Conservation (phyloP, 2,888 invertebrate genomes). For the Tupiocoris notatus region DNA sequence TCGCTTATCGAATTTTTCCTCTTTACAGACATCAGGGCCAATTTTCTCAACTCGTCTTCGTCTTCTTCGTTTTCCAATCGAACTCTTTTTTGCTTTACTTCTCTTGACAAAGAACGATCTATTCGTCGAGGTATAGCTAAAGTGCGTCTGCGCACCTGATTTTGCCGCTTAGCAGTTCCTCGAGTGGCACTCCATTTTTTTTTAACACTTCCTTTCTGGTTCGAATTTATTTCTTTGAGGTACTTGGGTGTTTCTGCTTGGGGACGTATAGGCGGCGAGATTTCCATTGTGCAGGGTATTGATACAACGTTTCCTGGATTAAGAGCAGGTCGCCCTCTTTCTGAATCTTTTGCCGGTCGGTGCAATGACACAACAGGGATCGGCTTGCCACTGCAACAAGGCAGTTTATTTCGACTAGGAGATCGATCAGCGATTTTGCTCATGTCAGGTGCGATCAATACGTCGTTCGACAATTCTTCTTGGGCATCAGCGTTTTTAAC, state of each 20-base stretch:
- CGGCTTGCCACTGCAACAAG: constrained; percentile 29
- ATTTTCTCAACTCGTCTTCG: constrained; percentile 39
- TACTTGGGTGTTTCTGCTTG: background rate
- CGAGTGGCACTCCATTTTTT: background rate
- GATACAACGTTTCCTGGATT: background rate
- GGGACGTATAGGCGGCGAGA: background rate
- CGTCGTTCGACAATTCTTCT: background rate
- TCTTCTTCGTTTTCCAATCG: constrained; percentile 29
- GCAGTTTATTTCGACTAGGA: constrained; percentile 24
- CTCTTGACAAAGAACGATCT: background rate
- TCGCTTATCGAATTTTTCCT: constrained; percentile 19
- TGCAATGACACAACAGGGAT: constrained; percentile 23
- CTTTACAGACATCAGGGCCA: constrained; percentile 44
- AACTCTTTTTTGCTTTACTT: background rate
- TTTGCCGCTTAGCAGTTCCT: background rate
- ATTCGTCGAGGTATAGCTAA: background rate
- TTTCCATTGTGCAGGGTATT: background rate
- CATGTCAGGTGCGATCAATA: no score
- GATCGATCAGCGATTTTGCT: background rate
- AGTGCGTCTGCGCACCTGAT: background rate
- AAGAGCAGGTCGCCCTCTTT: background rate
- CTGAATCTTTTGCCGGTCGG: constrained; percentile 15
- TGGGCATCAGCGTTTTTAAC: background rate
- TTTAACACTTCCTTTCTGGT: background rate
- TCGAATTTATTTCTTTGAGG: constrained; percentile 18